Base-by-base conservation (phyloP, 1,140 invertebrate genomes). In the Drosophila jambulina region DNA sequence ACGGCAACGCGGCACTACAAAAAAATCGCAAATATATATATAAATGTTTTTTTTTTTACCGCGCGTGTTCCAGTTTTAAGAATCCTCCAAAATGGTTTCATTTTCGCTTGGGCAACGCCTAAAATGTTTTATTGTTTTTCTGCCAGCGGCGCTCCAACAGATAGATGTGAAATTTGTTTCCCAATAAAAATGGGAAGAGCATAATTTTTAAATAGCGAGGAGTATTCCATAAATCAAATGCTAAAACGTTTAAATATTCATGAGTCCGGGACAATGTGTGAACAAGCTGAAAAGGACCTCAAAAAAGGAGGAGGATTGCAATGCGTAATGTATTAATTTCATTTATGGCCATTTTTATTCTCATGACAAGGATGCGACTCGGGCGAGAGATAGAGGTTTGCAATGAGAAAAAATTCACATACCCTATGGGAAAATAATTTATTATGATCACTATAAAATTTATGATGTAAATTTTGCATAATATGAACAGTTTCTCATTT, bases 331-430 rank as follows among this genome's bases (percentile, higher is more conserved):
- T 91, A 90, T 90, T 90, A 82, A 91, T 91, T 91, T 85, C 81
- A 91, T 80, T 91, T 91, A 90, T 91, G 83, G 80, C 83, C 81
- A 80, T 90, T 82, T 88, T 80, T 85, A 76, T 80, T 77, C 79
- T 56, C 72, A 82, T 80, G 84, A 63, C 60, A 81, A 75, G 72
- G 48, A 56, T 51, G 75, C 34, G 43, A 45, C 27, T 48, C n/a
- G 42, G 38, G 49, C 45, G 53, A 40, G 42, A 46, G 25, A 60
- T 27, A 19, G 29, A 36, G 8, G 4, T 5, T 6, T 54, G 15
- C 67, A 67, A 4, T 25, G 67, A n/a, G n/a, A 51, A 27, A 65
- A 70, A 65, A 19, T 32, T 2, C n/a, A 13, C 0, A 7, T 3
- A 6, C 4, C 1, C n/a, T 8, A 48, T 4, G 13, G 1, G 15